A percentile compares a stretch with the other conserved stretches of the same genome.
phyloP scores from a whole-genome alignment of 1,140 invertebrate species.

The Sesamia nonagrioides region DNA sequence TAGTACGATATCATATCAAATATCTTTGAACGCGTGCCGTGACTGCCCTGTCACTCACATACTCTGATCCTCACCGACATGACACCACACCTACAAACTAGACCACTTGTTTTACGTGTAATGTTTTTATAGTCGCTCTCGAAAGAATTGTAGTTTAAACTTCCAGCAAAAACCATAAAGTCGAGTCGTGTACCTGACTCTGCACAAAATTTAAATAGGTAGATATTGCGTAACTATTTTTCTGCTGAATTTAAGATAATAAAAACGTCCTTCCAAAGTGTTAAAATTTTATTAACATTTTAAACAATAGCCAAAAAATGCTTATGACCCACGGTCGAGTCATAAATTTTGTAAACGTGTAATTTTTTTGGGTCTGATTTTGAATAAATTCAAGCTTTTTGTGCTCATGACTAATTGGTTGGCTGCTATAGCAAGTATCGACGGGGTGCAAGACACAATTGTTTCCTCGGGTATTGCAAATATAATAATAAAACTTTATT shows the following conservation, averaged over 20 bases:
- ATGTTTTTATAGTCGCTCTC: not conserved
- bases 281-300: conserved; percentile 75
- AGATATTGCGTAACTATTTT: conserved; percentile 38
- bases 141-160: not conserved
- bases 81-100: not conserved
- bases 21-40: conserved; percentile 68
- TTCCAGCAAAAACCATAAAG: conserved; percentile 9
- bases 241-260: conserved; percentile 56
- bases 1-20: conserved; percentile 86
- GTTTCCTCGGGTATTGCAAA: conserved; percentile 81
- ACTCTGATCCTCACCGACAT: conserved; percentile 16
- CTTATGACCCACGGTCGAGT: conserved; percentile 59
- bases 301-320: conserved; percentile 72
- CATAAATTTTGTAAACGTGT: conserved; percentile 66
- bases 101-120: conserved; percentile 19
- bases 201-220: conserved; percentile 37
- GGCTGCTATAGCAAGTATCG: conserved; percentile 62
- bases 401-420: conserved; percentile 81
- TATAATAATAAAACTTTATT: conserved; percentile 87
- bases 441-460: conserved; percentile 74
- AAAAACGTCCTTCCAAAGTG: conserved; percentile 69
- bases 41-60: conserved; percentile 34
- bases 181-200: conserved; percentile 21
- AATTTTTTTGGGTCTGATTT: conserved; percentile 72
- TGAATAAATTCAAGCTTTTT: conserved; percentile 73